Percentiles rank a stretch among this genome's conserved stretches.
These are phyloP conservation scores for Slavum lentiscoides DNA, from an alignment of 2,888 invertebrate species.

Conservation along the genomic window DNA sequence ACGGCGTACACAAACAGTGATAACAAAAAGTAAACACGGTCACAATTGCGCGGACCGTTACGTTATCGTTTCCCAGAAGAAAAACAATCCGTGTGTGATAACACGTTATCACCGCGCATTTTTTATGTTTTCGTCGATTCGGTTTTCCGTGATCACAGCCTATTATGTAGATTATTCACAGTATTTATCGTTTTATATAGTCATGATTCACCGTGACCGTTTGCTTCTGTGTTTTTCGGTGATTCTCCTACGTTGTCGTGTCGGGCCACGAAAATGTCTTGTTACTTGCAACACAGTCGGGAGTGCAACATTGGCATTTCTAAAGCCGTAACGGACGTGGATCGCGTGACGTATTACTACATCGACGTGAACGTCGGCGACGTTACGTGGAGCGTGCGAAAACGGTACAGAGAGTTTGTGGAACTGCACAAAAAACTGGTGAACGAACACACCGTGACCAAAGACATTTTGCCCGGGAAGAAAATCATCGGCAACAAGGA, in stretches of 20 bases:
- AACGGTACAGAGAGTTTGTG: slow-evolving; percentile 88
- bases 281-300: slow-evolving; percentile 30
- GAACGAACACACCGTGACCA: slow-evolving; percentile 76
- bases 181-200: background rate
- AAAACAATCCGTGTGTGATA: background rate
- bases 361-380: slow-evolving; percentile 72
- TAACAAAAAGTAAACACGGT: background rate
- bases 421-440: slow-evolving; percentile 85
- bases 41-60: background rate
- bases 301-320: slow-evolving; percentile 30
- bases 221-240: background rate
- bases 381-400: slow-evolving; percentile 79
- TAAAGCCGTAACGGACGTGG: slow-evolving; percentile 57
- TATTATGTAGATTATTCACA: background rate
- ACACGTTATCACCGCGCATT: background rate
- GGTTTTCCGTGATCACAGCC: background rate
- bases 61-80: background rate
- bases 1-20: background rate
- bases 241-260: background rate
- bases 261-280: slow-evolving; percentile 19
- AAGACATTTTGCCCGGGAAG: slow-evolving; percentile 88
- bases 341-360: slow-evolving; percentile 72
- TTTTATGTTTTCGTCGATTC: background rate
- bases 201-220: background rate
- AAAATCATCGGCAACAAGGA: slow-evolving; percentile 89